Base-by-base conservation (phyloP, 2,888 invertebrate genomes). In the Xestia ashworthii region DNA sequence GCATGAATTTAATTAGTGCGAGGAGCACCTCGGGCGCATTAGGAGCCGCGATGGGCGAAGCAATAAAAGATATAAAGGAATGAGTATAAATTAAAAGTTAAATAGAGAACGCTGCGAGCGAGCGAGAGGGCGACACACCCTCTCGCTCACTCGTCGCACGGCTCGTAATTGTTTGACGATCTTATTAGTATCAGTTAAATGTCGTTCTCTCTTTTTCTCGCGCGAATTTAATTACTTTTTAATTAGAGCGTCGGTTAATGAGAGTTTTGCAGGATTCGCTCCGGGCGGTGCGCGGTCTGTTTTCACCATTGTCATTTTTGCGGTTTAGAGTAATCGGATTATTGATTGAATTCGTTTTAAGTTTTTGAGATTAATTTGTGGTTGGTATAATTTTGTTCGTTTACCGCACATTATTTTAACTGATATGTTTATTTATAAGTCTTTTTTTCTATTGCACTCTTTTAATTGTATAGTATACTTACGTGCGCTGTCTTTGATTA, bases 21-120 rank as follows among this genome's bases (percentile, higher is more conserved):
- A 95, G 95, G 94, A 95, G 95, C 96, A 96, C 96, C 96, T 96
- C 96, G 93, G 95, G 95, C 96, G 95, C 96, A 96, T 96, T 96
- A 96, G 96, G 96, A 96, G 96, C 93, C 95, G 96, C 96, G 95
- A 96, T 95, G 96, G 96, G 96, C 95, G 96, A 96, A 96, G 96
- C 96, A 96, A 96, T 96, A 96, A 96, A 96, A 96, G 96, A 96
- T 96, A 96, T 96, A 96, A 96, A 96, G 96, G 96, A 96, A 96
- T 96, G 96, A 96, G 96, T 96, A 96, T 96, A 96, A 96, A 96
- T 96, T 96, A 96, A 96, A 96, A 96, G 96, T 96, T 96, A 96
- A 96, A 96, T 96, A 96, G 96, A 95, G 95, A 95, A 91, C 89
- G 92, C 87, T 46, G 92, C 82, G 94, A 80, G 90, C 76, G 92